phyloP scores from a whole-genome alignment of 2,113 vertebrate species.

The Rattus norvegicus region DNA sequence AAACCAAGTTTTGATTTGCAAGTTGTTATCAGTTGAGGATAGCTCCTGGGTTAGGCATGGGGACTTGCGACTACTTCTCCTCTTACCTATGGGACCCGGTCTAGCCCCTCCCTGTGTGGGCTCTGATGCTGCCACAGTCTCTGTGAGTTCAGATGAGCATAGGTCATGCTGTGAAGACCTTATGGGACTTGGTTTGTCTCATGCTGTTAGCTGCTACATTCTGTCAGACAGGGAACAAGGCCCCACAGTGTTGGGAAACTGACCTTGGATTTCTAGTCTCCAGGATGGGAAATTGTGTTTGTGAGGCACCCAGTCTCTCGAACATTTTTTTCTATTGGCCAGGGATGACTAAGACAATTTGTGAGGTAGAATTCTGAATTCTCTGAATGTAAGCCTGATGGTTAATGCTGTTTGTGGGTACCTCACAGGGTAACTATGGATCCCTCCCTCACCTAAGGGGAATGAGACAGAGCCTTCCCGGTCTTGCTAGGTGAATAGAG shows the following conservation, averaged over 20 bases:
- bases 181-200: background rate
- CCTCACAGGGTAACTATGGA: background rate
- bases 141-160: background rate
- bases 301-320: rapidly evolving
- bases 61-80: background rate
- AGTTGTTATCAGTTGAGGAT: background rate
- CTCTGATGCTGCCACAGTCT: too few species aligned
- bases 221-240: background rate
- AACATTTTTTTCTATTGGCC: background rate
- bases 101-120: background rate
- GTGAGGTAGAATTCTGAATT: background rate
- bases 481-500: too few species aligned
- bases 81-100: background rate
- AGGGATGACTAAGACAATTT: rapidly evolving
- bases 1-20: too few species aligned
- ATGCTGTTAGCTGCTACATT: too few species aligned
- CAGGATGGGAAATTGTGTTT: background rate
- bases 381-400: background rate
- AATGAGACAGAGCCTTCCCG: background rate
- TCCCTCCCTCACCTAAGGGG: background rate
- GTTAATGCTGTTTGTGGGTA: rapidly evolving
- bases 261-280: background rate
- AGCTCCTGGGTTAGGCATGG: background rate
- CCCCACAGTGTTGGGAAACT: rapidly evolving
- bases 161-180: background rate